Evolutionary conservation across 2,797 vertebrate genomes (phyloP).

Genomic region (Tapera naevia): DNA sequence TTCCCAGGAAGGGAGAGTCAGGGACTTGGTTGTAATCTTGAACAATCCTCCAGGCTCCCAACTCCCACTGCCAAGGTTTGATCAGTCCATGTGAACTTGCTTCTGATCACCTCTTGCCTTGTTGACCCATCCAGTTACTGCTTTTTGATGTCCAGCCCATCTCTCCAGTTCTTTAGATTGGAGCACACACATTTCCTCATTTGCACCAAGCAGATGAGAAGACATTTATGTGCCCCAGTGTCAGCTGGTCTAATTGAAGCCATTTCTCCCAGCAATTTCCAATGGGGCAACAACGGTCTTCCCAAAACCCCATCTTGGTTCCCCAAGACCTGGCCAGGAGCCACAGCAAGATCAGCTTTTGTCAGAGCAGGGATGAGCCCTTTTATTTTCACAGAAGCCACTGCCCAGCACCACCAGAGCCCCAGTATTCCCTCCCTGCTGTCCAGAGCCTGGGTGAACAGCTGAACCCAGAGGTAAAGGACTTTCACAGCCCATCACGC

Average conservation of each 20-base stretch:
- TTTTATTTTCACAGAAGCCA: neutral
- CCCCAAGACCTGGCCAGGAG: neutral
- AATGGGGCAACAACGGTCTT: fast-evolving
- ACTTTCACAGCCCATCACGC: constrained; percentile 47
- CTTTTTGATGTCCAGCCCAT: neutral
- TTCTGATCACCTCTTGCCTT: neutral
- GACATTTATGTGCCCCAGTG: neutral
- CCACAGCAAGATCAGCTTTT: neutral
- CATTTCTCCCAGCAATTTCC: neutral
- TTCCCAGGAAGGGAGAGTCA: neutral
- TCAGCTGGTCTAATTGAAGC: neutral
- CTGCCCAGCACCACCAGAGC: neutral
- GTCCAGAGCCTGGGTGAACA: neutral
- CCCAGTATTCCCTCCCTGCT: neutral
- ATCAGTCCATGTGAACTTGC: neutral
- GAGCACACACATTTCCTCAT: neutral
- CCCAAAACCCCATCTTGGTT: neutral
- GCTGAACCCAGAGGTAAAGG: constrained; percentile 23
- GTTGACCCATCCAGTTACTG: neutral
- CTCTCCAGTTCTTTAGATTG: neutral
- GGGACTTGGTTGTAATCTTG: neutral
- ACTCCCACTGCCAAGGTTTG: neutral
- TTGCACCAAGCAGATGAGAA: neutral
- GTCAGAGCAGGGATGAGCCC: neutral
- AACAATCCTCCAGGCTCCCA: neutral